These are phyloP conservation scores for Lacanobia wlatinum DNA, from an alignment of 2,888 invertebrate species.

Conservation along the genomic window DNA sequence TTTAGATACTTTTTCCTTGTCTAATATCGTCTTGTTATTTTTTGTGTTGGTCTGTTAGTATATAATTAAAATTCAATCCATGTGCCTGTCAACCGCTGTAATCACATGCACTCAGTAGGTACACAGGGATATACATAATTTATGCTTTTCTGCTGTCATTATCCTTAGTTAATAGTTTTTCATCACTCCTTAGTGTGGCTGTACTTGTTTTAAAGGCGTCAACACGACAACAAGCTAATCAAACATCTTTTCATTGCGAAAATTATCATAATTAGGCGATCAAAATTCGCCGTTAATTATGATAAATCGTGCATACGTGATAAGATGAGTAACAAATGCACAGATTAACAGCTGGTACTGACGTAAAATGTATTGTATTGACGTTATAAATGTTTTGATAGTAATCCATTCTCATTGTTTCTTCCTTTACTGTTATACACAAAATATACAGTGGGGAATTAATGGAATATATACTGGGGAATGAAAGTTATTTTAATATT, in stretches of 20 bases:
- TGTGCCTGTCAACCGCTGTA: not conserved
- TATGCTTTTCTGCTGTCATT: slow-evolving; percentile 23
- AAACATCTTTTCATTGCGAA: slow-evolving; percentile 46
- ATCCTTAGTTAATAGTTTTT: slow-evolving; percentile 27
- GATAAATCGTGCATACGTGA: slow-evolving; percentile 42
- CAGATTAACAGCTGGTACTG: slow-evolving; percentile 44
- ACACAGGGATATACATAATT: slow-evolving; percentile 20
- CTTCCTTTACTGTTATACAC: not conserved
- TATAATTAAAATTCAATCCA: not conserved
- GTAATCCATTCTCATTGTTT: not conserved
- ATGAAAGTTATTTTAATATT: not conserved
- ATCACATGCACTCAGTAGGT: slow-evolving; percentile 5
- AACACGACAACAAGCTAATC: slow-evolving; percentile 31
- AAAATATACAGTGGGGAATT: slow-evolving; percentile 15
- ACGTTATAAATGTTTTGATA: slow-evolving; percentile 10
- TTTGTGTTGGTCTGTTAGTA: not conserved
- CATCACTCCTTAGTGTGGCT: slow-evolving; percentile 21
- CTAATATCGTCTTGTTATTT: not conserved
- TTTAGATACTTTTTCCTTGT: slow-evolving; percentile 19
- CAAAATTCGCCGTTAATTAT: slow-evolving; percentile 51
- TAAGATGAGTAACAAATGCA: slow-evolving; percentile 42
- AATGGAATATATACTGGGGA: no score
- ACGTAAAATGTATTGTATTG: slow-evolving; percentile 35
- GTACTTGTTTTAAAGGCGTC: slow-evolving; percentile 22
- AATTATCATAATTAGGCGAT: slow-evolving; percentile 55